Percentiles rank a stretch among this genome's conserved stretches.
phyloP scores from a whole-genome alignment of 2,797 vertebrate genomes.

The Rousettus madagascariensis region DNA sequence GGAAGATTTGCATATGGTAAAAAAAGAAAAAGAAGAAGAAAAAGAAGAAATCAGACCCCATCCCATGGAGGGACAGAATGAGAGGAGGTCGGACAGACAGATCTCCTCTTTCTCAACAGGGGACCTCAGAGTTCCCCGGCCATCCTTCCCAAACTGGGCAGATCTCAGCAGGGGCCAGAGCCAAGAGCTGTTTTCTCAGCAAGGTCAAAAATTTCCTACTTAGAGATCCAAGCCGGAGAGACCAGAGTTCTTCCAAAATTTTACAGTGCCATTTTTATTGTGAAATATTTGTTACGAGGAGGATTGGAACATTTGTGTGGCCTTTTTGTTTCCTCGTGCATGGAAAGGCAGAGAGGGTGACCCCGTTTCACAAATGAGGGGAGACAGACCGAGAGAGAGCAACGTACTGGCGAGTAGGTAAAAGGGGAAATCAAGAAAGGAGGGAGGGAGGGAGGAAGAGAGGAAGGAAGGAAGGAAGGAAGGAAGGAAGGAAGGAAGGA shows the following conservation, averaged over 20 bases:
- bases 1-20: constrained; percentile 79
- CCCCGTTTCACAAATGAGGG: neutral
- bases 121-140: neutral
- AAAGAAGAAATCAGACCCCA: neutral
- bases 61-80: constrained; percentile 32
- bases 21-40: neutral
- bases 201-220: constrained; percentile 52
- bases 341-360: neutral
- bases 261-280: neutral
- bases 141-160: neutral
- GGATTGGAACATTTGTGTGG: neutral
- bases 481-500: too few relatives aligned
- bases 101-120: constrained; percentile 47
- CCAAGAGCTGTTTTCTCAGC: constrained; percentile 27
- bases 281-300: neutral
- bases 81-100: neutral
- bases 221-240: neutral
- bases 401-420: neutral
- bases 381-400: neutral
- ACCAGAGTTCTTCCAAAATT: constrained; percentile 26
- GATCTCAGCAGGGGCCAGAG: neutral
- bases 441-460: neutral
- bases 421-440: too few relatives aligned
- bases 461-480: too few relatives aligned
- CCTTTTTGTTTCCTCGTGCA: neutral